Conservation (phyloP, 2,797 vertebrate genomes). For the Aphelocoma californica region DNA sequence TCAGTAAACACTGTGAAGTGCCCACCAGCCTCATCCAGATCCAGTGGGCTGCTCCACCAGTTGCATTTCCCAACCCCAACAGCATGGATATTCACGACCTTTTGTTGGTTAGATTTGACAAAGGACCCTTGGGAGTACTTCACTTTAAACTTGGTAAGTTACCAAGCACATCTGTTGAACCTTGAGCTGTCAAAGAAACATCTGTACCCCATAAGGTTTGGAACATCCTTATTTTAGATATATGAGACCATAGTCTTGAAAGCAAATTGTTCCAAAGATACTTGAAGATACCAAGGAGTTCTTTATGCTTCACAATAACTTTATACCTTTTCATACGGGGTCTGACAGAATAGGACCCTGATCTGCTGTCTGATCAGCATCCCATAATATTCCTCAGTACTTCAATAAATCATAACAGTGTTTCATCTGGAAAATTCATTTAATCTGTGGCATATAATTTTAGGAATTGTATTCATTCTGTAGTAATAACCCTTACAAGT, state of each 20-base stretch:
- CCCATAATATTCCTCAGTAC: neutral
- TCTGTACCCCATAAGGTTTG: neutral
- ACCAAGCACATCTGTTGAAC: neutral
- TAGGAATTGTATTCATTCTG: neutral
- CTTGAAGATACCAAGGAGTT: neutral
- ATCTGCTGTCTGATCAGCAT: neutral
- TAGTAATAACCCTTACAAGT: neutral
- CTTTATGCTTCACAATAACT: neutral
- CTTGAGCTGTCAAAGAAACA: neutral
- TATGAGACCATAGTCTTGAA: neutral
- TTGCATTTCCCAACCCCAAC: constrained; percentile 27
- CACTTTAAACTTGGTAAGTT: constrained; percentile 87
- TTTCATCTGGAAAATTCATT: neutral
- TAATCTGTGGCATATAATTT: neutral
- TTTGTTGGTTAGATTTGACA: constrained; percentile 84
- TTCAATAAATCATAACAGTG: neutral
- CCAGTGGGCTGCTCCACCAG: constrained; percentile 80
- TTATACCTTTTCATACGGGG: neutral
- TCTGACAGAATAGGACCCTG: accelerated
- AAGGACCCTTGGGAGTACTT: constrained; percentile 87
- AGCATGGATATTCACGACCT: constrained; percentile 73
- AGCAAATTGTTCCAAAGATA: neutral
- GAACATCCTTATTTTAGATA: neutral
- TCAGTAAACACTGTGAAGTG: constrained; percentile 79
- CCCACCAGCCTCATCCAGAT: constrained; percentile 82